Percentiles rank a stretch among this genome's conserved stretches.
Evolutionary conservation across 2,113 vertebrate species (phyloP).

Genomic region (Hepsetus odoe): DNA sequence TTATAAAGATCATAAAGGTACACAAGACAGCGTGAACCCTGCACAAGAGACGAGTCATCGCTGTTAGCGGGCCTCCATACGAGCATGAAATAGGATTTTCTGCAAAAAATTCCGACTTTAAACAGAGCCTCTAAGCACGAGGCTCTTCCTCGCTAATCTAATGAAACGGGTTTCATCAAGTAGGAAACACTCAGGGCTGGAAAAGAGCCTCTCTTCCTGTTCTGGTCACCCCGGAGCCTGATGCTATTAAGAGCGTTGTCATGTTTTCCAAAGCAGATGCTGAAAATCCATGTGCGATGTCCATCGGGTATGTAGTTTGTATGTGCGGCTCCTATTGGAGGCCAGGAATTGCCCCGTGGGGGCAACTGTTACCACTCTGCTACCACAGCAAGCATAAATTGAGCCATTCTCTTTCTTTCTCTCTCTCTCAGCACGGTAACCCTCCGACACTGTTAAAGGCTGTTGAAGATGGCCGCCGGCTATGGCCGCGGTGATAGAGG

Average conservation of each 20-base stretch:
- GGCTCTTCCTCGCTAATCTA: constrained; percentile 47
- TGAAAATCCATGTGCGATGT: background rate
- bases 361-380: constrained; percentile 47
- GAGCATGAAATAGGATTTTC: constrained; percentile 55
- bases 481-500: background rate
- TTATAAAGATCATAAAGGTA: background rate
- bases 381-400: constrained; percentile 25
- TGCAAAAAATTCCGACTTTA: constrained; percentile 48
- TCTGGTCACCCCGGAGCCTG: constrained; percentile 31
- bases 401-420: background rate
- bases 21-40: background rate
- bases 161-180: constrained; percentile 44
- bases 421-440: background rate
- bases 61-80: constrained; percentile 7
- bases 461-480: constrained; percentile 30
- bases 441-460: constrained; percentile 16
- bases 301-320: background rate
- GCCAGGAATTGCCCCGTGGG: constrained; percentile 39
- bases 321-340: constrained; percentile 22
- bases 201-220: constrained; percentile 33
- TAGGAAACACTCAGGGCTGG: constrained; percentile 43
- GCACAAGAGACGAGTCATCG: constrained; percentile 3
- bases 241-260: constrained; percentile 44
- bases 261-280: constrained; percentile 45
- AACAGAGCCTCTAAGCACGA: constrained; percentile 18